Conservation (phyloP, 2,888 invertebrate species). For the Scelioninae gen. 1 region DNA sequence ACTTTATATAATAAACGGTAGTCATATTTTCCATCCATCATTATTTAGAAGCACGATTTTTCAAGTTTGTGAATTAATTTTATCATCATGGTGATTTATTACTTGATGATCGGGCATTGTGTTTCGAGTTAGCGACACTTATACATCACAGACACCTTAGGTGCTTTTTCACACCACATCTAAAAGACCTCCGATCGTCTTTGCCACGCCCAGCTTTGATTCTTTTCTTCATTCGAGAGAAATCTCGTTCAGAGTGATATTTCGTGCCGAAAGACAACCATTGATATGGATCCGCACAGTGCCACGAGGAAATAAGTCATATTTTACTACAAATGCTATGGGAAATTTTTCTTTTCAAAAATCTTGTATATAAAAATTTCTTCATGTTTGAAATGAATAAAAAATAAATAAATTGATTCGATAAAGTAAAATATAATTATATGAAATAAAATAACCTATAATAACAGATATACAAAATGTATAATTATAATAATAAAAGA, state of each 20-base stretch:
- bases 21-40: constrained; percentile 25
- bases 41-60: constrained; percentile 37
- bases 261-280: constrained; percentile 51
- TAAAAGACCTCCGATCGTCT: constrained; percentile 59
- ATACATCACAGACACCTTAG: constrained; percentile 38
- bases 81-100: constrained; percentile 41
- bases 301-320: constrained; percentile 48
- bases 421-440: too few relatives aligned
- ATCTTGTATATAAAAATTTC: too few relatives aligned
- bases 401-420: too few relatives aligned
- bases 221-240: constrained; percentile 56
- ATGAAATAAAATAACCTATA: too few relatives aligned
- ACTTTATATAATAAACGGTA: neutral
- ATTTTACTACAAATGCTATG: constrained; percentile 47
- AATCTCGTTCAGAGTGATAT: constrained; percentile 50
- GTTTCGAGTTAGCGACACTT: constrained; percentile 49
- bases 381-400: too few relatives aligned
- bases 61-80: constrained; percentile 48
- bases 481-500: too few relatives aligned
- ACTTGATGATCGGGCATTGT: constrained; percentile 57
- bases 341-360: constrained; percentile 39
- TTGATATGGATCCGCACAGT: constrained; percentile 54
- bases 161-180: constrained; percentile 58
- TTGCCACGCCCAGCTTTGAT: constrained; percentile 68
- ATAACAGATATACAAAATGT: too few relatives aligned